These are phyloP conservation scores for Heliconius sara DNA, from an alignment of 2,888 invertebrate species.

Conservation along the genomic window DNA sequence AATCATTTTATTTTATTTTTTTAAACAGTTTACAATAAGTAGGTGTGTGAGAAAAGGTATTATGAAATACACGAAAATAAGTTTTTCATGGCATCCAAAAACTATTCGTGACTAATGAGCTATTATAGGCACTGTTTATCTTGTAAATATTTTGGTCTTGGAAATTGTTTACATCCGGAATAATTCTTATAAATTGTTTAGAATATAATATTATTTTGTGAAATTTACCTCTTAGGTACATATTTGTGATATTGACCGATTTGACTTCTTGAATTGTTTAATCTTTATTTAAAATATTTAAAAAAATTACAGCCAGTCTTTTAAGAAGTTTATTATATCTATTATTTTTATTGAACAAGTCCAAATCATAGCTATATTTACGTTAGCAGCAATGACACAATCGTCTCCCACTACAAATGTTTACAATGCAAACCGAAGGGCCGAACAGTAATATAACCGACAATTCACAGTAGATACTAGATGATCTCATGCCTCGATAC, in stretches of 20 bases:
- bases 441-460: slow-evolving; percentile 38
- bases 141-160: slow-evolving; percentile 20
- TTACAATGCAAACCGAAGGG: slow-evolving; percentile 46
- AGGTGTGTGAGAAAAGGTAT: neutral
- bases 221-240: neutral
- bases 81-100: slow-evolving; percentile 7
- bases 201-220: slow-evolving; percentile 2
- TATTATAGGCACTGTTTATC: slow-evolving; percentile 15
- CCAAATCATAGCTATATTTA: slow-evolving; percentile 16
- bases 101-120: slow-evolving; percentile 4
- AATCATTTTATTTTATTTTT: neutral
- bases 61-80: slow-evolving; percentile 11
- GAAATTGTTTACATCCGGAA: slow-evolving; percentile 1
- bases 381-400: slow-evolving; percentile 15
- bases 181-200: neutral
- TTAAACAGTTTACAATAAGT: neutral
- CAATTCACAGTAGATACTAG: slow-evolving; percentile 37
- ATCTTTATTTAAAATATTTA: neutral
- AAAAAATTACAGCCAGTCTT: neutral
- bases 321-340: neutral
- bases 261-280: neutral
- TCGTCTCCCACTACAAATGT: slow-evolving; percentile 16
- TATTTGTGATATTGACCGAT: neutral
- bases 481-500: slow-evolving; percentile 45
- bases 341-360: neutral